Evolutionary conservation across 2,888 invertebrate genomes (phyloP).

Genomic region (Philopedon plagiatum): DNA sequence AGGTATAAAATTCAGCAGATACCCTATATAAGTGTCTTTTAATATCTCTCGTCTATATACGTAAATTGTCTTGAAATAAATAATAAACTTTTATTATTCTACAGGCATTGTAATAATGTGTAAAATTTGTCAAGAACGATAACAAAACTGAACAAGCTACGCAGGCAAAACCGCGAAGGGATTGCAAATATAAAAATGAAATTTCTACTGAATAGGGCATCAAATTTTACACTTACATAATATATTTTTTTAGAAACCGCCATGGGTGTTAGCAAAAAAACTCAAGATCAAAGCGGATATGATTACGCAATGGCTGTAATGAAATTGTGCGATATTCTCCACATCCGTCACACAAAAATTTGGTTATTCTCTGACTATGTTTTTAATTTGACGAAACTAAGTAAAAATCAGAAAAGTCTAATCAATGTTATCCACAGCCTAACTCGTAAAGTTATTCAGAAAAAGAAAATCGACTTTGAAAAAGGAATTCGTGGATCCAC

Average conservation of each 20-base stretch:
- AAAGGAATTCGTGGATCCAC: slow-evolving; percentile 68
- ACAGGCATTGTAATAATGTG: too few species aligned
- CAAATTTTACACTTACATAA: too few species aligned
- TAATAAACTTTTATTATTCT: too few species aligned
- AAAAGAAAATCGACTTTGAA: slow-evolving; percentile 74
- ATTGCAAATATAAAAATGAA: too few species aligned
- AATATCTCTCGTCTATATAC: too few species aligned
- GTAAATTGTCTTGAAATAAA: too few species aligned
- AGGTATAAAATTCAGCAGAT: too few species aligned
- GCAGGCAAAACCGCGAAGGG: too few species aligned
- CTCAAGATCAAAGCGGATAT: slow-evolving; percentile 85
- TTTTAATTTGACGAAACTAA: slow-evolving; percentile 83
- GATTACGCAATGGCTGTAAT: slow-evolving; percentile 91
- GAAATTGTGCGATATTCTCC: slow-evolving; percentile 91
- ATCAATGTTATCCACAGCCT: slow-evolving; percentile 84
- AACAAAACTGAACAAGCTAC: too few species aligned
- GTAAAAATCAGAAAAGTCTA: slow-evolving; percentile 80
- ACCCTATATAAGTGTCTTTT: too few species aligned
- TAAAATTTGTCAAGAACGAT: too few species aligned
- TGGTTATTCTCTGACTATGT: slow-evolving; percentile 84
- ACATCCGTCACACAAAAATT: slow-evolving; percentile 84
- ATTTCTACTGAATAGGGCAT: too few species aligned
- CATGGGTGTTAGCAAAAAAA: slow-evolving; percentile 88
- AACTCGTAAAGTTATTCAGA: slow-evolving; percentile 80
- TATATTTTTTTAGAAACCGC: slow-evolving; percentile 80